phyloP scores from a whole-genome alignment of 2,113 vertebrate genomes.

The Acanthisitta chloris region DNA sequence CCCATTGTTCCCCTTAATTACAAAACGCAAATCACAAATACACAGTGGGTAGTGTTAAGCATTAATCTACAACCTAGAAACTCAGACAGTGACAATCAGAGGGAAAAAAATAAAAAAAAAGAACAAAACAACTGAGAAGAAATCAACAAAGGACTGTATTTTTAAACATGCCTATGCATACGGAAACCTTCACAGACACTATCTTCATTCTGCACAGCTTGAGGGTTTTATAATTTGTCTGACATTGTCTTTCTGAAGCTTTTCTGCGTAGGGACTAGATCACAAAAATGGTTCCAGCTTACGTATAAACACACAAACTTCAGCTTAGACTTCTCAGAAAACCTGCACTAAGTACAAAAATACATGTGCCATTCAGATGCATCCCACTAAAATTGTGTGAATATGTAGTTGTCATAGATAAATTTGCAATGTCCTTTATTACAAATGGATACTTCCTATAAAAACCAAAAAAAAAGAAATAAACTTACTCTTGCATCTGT shows the following conservation, averaged over 20 bases:
- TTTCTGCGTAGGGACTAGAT: constrained; percentile 1
- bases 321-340: not conserved
- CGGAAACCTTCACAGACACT: not conserved
- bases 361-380: not conserved
- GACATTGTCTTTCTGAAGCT: constrained; percentile 30
- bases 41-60: constrained; percentile 73
- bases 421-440: not conserved
- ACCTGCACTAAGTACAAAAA: not conserved
- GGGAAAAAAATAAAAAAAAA: not conserved
- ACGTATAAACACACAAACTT: not conserved
- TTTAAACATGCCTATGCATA: constrained; percentile 2
- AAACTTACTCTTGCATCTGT: not conserved
- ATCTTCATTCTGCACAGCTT: not conserved
- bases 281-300: not conserved
- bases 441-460: not conserved
- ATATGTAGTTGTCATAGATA: not conserved
- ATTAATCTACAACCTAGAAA: constrained; percentile 74
- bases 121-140: constrained; percentile 7
- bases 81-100: constrained; percentile 60
- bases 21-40: constrained; percentile 79
- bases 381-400: not conserved
- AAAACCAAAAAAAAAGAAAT: not conserved
- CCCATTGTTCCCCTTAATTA: constrained; percentile 85
- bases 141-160: constrained; percentile 26
- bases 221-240: constrained; percentile 15